Evolutionary conservation across 2,888 invertebrate species (phyloP), one percentile per base, ranked within the genome.

Genomic region (Parthenolecanium corni): DNA sequence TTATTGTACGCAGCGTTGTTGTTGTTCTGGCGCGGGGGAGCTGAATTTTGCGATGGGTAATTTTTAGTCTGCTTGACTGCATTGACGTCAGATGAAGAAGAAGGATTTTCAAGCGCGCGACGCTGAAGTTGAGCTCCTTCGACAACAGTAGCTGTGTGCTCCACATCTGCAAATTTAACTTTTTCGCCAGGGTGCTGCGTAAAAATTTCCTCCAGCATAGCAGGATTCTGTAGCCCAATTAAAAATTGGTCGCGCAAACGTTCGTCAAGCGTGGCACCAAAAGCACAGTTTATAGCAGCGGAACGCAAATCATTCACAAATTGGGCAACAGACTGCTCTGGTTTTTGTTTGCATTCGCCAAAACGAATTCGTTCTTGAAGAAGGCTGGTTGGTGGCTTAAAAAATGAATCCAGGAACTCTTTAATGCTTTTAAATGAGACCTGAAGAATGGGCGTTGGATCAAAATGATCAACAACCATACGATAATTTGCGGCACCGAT

Each of bases 211-310:
- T 53, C 36, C 2, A 54, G 3, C 54, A 54, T 54, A 16, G 5
- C 4, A 21, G 54, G 54, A 54, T 54, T 54, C 21, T 54, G 38
- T 40, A 54, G 23, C 18, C 40, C 54, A 21, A 54, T 54, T 1
- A 54, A 14, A 36, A 54, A 54, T 40, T 54, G 54, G 21, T 54
- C 23, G 11, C 54, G 21, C 2, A 54, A 14, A 3, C 42, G 36
- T 40, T 54, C 40, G 12, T 54, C 54, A 2, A 54, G 14, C 12
- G 49, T 5, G 6, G 49, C 49, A 21, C 49, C 49, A 49, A 49
- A 49, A 4, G 6, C 3, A 21, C 49, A 49, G 20, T 21, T 20
- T 49, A 20, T 3, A 49, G 49, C 49, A 3, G 12, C 4, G 21
- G 49, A 49, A 49, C 49, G 49, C 23, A 49, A 12, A 5, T 21